phyloP scores from a whole-genome alignment of 1,140 invertebrate genomes.

The Panagrolaimus sp. region DNA sequence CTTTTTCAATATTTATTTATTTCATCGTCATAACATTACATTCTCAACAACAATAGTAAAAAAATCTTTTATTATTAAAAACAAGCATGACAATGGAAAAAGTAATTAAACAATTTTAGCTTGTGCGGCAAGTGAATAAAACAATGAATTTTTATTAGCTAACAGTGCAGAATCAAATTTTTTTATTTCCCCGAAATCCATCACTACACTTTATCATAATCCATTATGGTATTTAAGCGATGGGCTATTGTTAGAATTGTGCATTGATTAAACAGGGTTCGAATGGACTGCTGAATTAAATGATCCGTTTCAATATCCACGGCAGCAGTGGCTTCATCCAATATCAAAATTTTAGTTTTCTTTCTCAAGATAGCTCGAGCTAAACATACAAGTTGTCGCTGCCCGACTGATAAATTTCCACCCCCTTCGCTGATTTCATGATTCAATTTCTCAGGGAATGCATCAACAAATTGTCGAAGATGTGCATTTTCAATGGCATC shows the following conservation, averaged over 20 bases:
- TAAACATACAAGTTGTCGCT: constrained; percentile 72
- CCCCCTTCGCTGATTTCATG: constrained; percentile 51
- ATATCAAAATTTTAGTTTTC: constrained; percentile 65
- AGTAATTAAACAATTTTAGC: constrained; percentile 67
- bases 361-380: constrained; percentile 66
- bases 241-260: constrained; percentile 65
- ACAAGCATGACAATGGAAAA: too few species aligned
- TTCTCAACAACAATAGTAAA: too few species aligned
- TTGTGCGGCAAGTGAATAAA: constrained; percentile 87
- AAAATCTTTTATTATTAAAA: too few species aligned
- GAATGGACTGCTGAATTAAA: constrained; percentile 59
- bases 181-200: constrained; percentile 70
- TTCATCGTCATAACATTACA: too few species aligned
- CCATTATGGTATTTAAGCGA: constrained; percentile 62
- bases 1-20: too few species aligned
- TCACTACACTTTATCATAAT: constrained; percentile 70
- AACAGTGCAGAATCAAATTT: constrained; percentile 67
- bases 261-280: constrained; percentile 59
- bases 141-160: constrained; percentile 71
- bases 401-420: constrained; percentile 63
- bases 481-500: constrained; percentile 64
- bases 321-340: constrained; percentile 69
- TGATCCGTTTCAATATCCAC: constrained; percentile 66
- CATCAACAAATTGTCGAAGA: constrained; percentile 49
- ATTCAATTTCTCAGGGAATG: constrained; percentile 26